Conservation (phyloP, 2,888 invertebrate genomes). For the Neoitamus cyanurus region DNA sequence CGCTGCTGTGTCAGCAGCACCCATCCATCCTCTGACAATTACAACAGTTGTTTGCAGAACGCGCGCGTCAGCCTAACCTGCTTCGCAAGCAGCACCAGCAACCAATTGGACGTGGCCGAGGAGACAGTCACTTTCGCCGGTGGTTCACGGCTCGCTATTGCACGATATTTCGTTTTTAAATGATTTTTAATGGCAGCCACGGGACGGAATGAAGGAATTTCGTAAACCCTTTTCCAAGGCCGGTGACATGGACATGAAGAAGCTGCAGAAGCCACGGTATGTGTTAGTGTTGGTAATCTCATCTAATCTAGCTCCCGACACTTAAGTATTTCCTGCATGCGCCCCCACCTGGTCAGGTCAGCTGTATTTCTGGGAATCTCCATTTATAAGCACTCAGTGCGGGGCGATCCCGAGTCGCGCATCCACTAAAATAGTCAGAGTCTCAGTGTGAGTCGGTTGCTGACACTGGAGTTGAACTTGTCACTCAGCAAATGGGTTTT, state of each 20-base stretch:
- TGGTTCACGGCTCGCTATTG: neutral
- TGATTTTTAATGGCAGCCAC: constrained; percentile 41
- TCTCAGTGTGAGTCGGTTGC: neutral
- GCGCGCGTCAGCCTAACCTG: neutral
- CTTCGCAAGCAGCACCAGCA: neutral
- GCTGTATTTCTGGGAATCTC: neutral
- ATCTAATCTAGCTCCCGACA: neutral
- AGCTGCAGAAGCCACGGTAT: constrained; percentile 53
- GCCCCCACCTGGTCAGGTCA: neutral
- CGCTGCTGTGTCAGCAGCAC: neutral
- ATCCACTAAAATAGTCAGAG: neutral
- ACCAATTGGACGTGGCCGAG: neutral
- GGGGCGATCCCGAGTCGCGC: neutral
- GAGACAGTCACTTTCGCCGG: neutral
- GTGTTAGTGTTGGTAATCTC: constrained; percentile 2
- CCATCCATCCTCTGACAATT: neutral
- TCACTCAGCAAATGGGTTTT: neutral
- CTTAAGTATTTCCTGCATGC: neutral
- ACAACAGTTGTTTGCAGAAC: neutral
- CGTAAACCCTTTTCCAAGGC: constrained; percentile 47
- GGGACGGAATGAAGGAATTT: constrained; percentile 49
- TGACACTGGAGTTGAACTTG: neutral
- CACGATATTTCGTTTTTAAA: neutral
- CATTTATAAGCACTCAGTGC: neutral
- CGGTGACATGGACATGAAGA: constrained; percentile 53